phyloP scores from a whole-genome alignment of 2,113 vertebrate species.

The Oxyura jamaicensis region DNA sequence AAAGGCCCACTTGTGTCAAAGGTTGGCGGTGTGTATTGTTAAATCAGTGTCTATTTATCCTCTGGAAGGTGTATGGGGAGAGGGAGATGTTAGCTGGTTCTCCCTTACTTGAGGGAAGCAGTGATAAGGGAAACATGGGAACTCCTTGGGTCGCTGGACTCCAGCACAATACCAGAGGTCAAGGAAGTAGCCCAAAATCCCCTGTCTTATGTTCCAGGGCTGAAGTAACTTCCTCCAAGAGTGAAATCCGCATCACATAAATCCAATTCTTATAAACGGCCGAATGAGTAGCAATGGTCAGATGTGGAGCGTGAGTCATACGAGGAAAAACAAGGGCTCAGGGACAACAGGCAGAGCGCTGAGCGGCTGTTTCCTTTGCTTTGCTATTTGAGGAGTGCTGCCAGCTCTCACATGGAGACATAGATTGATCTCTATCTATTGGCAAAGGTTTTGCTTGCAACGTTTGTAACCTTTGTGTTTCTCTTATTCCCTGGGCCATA shows the following conservation, averaged over 20 bases:
- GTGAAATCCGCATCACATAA: accelerated
- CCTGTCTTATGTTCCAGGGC: accelerated
- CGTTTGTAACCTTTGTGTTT: background rate
- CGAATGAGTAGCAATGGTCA: background rate
- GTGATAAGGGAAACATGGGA: accelerated
- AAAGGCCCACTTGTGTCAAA: background rate
- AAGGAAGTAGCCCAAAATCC: background rate
- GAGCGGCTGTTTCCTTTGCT: background rate
- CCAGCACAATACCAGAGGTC: accelerated
- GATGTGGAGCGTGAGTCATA: background rate
- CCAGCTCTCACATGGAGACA: background rate
- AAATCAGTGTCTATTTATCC: background rate
- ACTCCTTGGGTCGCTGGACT: background rate
- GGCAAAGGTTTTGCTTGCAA: background rate
- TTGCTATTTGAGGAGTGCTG: background rate
- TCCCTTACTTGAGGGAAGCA: background rate
- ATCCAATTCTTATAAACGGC: background rate
- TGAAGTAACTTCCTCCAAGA: background rate
- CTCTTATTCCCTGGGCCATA: background rate
- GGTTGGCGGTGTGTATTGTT: background rate
- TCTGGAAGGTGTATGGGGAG: background rate
- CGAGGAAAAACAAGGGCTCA: background rate
- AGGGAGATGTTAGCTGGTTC: background rate
- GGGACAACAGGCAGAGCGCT: background rate
- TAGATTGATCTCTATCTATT: background rate